phyloP scores from a whole-genome alignment of 2,797 vertebrate genomes.

The Iguana delicatissima region DNA sequence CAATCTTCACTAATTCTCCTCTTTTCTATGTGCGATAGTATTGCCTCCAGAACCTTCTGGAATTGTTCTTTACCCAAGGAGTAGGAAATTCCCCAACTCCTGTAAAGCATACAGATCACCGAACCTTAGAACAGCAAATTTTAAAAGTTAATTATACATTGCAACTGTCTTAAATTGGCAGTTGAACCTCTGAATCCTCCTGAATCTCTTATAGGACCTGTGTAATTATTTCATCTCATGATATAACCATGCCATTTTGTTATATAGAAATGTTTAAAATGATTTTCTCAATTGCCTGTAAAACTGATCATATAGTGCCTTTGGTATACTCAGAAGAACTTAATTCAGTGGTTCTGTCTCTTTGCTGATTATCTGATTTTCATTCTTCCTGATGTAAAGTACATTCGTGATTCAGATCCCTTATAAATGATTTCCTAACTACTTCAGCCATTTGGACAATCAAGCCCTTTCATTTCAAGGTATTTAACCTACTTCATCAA shows the following conservation, averaged over 20 bases:
- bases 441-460: conserved; percentile 61
- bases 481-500: conserved; percentile 69
- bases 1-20: neutral
- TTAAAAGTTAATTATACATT: neutral
- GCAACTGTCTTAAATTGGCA: neutral
- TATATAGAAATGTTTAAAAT: conserved; percentile 62
- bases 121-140: neutral
- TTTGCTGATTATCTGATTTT: conserved; percentile 53
- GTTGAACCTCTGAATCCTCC: neutral
- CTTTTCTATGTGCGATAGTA: neutral
- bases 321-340: conserved; percentile 44
- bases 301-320: conserved; percentile 52
- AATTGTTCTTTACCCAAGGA: too few species aligned
- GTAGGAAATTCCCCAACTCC: neutral
- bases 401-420: conserved; percentile 51
- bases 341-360: conserved; percentile 40
- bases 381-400: conserved; percentile 53
- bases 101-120: neutral
- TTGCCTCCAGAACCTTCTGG: too few species aligned
- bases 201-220: neutral
- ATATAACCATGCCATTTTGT: conserved; percentile 60
- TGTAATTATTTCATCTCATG: conserved; percentile 37
- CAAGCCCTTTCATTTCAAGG: conserved; percentile 70
- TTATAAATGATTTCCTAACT: conserved; percentile 56
- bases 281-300: conserved; percentile 67